Evolutionary conservation across 53 echinoderm and acorn worm genomes (phyloP).

Genomic region (Echinometra lucunter): DNA sequence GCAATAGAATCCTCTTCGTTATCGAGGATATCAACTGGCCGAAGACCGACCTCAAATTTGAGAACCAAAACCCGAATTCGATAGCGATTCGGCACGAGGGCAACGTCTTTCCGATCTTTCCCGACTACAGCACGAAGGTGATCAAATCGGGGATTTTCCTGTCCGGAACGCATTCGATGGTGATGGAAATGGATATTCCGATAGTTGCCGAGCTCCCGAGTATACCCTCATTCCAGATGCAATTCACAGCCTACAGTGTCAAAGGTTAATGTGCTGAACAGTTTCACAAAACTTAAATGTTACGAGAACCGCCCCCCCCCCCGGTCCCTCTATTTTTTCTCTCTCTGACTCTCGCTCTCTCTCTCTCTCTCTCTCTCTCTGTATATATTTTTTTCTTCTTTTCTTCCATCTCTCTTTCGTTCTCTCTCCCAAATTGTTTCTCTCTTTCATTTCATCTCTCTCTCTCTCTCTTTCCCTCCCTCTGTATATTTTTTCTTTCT

Average conservation of each 20-base stretch:
- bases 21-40: constrained; percentile 49
- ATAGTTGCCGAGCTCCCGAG: constrained; percentile 57
- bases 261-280: neutral
- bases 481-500: neutral
- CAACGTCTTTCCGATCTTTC: constrained; percentile 61
- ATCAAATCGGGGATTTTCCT: constrained; percentile 44
- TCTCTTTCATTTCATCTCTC: too few relatives aligned
- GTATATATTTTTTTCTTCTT: too few relatives aligned
- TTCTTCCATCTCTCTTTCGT: too few relatives aligned
- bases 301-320: too few relatives aligned
- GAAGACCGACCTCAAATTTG: constrained; percentile 56
- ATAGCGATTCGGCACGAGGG: constrained; percentile 36
- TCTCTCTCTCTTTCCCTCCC: neutral
- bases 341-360: too few relatives aligned
- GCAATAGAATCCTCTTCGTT: constrained; percentile 1
- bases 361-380: neutral
- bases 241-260: constrained; percentile 32
- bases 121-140: constrained; percentile 52
- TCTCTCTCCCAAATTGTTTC: too few relatives aligned
- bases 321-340: neutral
- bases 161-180: constrained; percentile 7
- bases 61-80: constrained; percentile 44
- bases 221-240: constrained; percentile 36
- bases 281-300: neutral
- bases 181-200: constrained; percentile 54